Evolutionary conservation across 1,140 invertebrate species (phyloP).

Genomic region (Chlorops oryzae): DNA sequence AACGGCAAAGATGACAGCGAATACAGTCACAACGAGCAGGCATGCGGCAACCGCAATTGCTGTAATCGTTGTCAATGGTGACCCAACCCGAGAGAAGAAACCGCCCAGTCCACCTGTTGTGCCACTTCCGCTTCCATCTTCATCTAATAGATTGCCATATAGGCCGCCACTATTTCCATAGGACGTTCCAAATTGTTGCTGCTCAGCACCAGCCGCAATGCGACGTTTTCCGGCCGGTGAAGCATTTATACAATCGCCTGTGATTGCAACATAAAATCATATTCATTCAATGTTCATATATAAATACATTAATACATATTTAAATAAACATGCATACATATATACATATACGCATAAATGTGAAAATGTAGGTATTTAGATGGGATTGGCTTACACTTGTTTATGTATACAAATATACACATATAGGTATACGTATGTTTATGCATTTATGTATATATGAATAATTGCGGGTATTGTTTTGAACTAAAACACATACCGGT

Average conservation of each 20-base stretch:
- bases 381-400: too few species aligned
- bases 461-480: neutral
- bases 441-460: neutral
- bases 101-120: slow-evolving; percentile 40
- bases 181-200: slow-evolving; percentile 44
- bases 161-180: slow-evolving; percentile 28
- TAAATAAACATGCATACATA: too few species aligned
- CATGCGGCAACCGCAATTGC: slow-evolving; percentile 61
- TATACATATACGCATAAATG: neutral
- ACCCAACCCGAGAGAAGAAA: slow-evolving; percentile 36
- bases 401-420: neutral
- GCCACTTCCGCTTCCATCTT: slow-evolving; percentile 33
- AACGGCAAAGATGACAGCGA: slow-evolving; percentile 60
- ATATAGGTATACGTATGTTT: neutral
- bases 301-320: too few species aligned
- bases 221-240: slow-evolving; percentile 69
- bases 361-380: too few species aligned
- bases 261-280: too few species aligned
- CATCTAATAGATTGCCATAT: slow-evolving; percentile 15
- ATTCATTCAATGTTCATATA: neutral
- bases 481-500: slow-evolving; percentile 55
- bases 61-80: slow-evolving; percentile 55
- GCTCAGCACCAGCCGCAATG: slow-evolving; percentile 57
- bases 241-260: slow-evolving; percentile 64
- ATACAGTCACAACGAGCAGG: slow-evolving; percentile 59